phyloP scores from a whole-genome alignment of 2,888 invertebrate species.

The Dugesia japonica region DNA sequence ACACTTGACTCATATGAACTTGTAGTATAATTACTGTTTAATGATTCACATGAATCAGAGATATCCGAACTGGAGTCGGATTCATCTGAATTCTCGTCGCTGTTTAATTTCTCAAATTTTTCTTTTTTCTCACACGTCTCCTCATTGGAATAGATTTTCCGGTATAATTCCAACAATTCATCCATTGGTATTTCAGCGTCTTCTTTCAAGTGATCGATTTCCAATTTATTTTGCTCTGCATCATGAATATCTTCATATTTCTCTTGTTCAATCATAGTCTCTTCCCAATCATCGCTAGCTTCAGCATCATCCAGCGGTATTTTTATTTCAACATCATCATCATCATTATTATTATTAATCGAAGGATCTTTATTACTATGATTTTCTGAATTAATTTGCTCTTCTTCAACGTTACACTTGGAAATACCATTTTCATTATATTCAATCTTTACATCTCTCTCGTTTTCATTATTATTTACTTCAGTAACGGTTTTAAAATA shows the following conservation, averaged over 20 bases:
- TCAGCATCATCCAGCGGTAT: not conserved
- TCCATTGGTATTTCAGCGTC: not conserved
- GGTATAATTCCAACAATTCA: slow-evolving; percentile 6
- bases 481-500: not conserved
- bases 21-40: too few relatives aligned
- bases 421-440: too few relatives aligned
- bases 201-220: slow-evolving; percentile 58
- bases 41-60: not conserved
- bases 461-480: not conserved
- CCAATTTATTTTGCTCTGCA: slow-evolving; percentile 53
- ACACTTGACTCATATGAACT: slow-evolving; percentile 1
- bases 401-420: too few relatives aligned
- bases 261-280: slow-evolving; percentile 65
- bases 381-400: too few relatives aligned
- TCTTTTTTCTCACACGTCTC: not conserved
- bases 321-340: not conserved
- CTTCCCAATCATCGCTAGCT: slow-evolving; percentile 52
- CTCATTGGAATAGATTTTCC: not conserved
- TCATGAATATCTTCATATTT: slow-evolving; percentile 54
- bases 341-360: too few relatives aligned
- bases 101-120: not conserved
- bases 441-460: not conserved
- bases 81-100: not conserved
- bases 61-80: not conserved
- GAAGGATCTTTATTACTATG: too few relatives aligned